Evolutionary conservation across 2,888 invertebrate species (phyloP).

Genomic region (Callyntrura sp.): DNA sequence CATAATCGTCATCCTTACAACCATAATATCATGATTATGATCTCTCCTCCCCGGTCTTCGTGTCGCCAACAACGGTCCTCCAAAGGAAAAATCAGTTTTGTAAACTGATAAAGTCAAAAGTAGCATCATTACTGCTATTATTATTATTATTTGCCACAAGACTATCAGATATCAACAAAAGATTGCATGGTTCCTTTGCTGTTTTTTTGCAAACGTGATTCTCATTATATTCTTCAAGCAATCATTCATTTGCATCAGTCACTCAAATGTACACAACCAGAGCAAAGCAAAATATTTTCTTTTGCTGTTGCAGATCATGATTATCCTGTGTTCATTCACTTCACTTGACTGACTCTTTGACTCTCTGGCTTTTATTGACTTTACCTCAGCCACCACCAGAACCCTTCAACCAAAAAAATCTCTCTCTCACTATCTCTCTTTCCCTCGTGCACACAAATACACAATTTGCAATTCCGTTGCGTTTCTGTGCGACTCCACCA

Average conservation of each 20-base stretch:
- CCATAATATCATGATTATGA: too few species aligned
- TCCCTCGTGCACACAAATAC: too few species aligned
- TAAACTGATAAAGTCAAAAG: too few species aligned
- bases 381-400: neutral
- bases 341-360: conserved; percentile 38
- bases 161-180: neutral
- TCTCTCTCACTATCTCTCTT: conserved; percentile 1
- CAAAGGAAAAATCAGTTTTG: too few species aligned
- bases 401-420: conserved; percentile 20
- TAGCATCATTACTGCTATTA: too few species aligned
- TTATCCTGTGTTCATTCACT: conserved; percentile 34
- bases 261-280: conserved; percentile 1
- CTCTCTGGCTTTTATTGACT: conserved; percentile 37
- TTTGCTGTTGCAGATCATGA: neutral
- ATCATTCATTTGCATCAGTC: conserved; percentile 59
- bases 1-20: too few species aligned
- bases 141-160: too few species aligned
- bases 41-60: too few species aligned
- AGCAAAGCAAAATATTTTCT: neutral
- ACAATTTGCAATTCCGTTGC: conserved; percentile 27
- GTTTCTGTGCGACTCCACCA: conserved; percentile 42
- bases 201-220: neutral
- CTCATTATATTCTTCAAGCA: neutral
- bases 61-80: too few species aligned
- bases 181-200: neutral